These are phyloP conservation scores for Blennius ocellaris DNA, from an alignment of 2,113 vertebrate genomes.

Conservation along the genomic window DNA sequence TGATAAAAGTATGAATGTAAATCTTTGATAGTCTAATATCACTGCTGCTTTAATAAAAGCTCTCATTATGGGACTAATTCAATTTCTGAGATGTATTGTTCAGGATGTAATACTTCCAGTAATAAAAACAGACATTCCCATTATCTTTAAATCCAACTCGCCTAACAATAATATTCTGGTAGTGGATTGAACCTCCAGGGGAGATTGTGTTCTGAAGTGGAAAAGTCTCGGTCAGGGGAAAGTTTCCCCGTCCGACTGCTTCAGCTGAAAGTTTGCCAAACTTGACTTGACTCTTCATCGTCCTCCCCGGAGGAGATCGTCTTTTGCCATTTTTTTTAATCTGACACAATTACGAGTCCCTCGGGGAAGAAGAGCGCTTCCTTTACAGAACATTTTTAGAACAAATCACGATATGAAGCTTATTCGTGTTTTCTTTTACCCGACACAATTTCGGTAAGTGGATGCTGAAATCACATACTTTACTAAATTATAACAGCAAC, in stretches of 20 bases:
- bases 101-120: no score
- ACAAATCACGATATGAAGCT: not conserved
- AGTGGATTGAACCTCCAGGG: not conserved
- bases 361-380: slow-evolving; percentile 8
- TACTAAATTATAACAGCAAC: not conserved
- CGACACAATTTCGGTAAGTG: not conserved
- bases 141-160: slow-evolving; percentile 2
- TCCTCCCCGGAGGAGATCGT: not conserved
- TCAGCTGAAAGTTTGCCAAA: not conserved
- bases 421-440: not conserved
- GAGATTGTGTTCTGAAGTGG: not conserved
- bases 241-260: not conserved
- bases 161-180: not conserved
- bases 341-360: not conserved
- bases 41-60: no score
- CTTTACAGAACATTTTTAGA: slow-evolving; percentile 2
- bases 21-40: no score
- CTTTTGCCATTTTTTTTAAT: slow-evolving; percentile 4
- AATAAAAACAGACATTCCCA: no score
- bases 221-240: not conserved
- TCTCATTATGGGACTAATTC: no score
- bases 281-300: not conserved
- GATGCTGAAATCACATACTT: not conserved
- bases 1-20: no score
- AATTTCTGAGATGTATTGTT: no score